Conservation (phyloP, 2,888 invertebrate genomes). For the Cephus sareptanus region DNA sequence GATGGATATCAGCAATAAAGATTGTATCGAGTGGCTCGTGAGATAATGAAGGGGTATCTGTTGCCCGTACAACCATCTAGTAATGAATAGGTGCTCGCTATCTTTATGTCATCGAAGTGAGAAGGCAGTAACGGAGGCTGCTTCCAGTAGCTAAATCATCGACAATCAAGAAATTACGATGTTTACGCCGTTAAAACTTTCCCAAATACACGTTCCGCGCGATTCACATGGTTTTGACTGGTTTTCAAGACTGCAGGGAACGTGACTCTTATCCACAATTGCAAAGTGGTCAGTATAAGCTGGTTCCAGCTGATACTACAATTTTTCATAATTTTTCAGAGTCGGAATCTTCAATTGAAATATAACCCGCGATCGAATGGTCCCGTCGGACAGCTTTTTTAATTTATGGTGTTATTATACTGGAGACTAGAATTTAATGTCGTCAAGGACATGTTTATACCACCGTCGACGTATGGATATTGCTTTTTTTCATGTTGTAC, state of each 20-base stretch:
- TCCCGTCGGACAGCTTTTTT: neutral
- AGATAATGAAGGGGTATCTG: constrained; percentile 32
- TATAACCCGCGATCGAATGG: neutral
- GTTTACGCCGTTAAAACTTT: neutral
- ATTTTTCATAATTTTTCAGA: neutral
- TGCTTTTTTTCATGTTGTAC: neutral
- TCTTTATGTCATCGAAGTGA: constrained; percentile 38
- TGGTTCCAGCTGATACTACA: neutral
- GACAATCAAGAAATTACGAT: neutral
- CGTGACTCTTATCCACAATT: neutral
- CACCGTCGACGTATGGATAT: neutral
- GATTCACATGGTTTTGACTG: neutral
- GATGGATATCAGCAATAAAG: constrained; percentile 12
- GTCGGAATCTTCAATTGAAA: neutral
- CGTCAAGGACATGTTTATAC: neutral
- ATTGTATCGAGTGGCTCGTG: constrained; percentile 26
- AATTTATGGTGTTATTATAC: neutral
- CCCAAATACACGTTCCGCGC: neutral
- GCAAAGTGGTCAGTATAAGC: neutral
- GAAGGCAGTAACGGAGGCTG: constrained; percentile 27
- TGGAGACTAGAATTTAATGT: neutral
- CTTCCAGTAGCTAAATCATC: constrained; percentile 31
- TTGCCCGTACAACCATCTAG: constrained; percentile 20
- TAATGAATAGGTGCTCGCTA: constrained; percentile 36
- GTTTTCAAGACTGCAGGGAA: neutral